phyloP scores from a whole-genome alignment of 2,888 invertebrate species.

The Melinaea menophilus region DNA sequence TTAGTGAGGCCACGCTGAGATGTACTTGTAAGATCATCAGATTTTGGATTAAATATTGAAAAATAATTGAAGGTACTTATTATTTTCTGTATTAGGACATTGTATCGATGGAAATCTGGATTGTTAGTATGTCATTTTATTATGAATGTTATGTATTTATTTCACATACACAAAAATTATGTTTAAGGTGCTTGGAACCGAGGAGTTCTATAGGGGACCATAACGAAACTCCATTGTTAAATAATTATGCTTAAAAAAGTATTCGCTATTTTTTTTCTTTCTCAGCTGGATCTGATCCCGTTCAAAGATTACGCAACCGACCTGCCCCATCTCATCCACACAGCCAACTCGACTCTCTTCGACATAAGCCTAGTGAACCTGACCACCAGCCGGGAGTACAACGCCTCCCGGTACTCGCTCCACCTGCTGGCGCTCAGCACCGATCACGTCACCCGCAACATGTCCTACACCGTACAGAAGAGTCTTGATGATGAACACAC shows the following conservation, averaged over 20 bases:
- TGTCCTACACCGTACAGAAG: constrained; percentile 66
- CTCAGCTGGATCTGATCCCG: constrained; percentile 73
- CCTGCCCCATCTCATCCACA: constrained; percentile 81
- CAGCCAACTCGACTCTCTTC: constrained; percentile 80
- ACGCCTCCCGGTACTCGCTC: constrained; percentile 79
- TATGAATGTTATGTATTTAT: too few species aligned
- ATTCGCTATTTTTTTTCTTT: background rate
- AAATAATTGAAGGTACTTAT: too few species aligned
- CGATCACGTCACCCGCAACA: constrained; percentile 53
- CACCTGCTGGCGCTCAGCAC: constrained; percentile 75
- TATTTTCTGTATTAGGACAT: too few species aligned
- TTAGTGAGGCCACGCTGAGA: too few species aligned
- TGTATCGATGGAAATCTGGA: too few species aligned
- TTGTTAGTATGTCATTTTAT: too few species aligned
- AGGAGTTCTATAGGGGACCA: too few species aligned
- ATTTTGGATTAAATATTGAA: too few species aligned
- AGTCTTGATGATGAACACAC: constrained; percentile 85
- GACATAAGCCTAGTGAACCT: constrained; percentile 79
- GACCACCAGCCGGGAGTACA: constrained; percentile 61
- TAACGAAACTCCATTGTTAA: background rate
- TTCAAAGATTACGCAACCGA: constrained; percentile 67
- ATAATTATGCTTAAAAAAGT: background rate
- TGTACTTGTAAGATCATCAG: too few species aligned
- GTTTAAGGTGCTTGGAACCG: too few species aligned
- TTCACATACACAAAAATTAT: too few species aligned